phyloP scores from a whole-genome alignment of 2,797 vertebrate genomes.

The Enteromius fasciolatus region DNA sequence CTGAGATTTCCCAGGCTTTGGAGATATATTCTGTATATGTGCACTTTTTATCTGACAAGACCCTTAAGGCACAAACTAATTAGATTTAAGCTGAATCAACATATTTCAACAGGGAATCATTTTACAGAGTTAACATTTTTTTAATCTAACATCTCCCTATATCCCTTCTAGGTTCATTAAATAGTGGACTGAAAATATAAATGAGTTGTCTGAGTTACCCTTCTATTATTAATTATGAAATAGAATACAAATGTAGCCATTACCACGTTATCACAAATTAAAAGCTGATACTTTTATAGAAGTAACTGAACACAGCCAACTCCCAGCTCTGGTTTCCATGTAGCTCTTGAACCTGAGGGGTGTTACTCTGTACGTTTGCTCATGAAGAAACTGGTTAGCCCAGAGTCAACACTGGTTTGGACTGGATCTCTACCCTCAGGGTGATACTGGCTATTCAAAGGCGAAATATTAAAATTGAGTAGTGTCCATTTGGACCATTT shows the following conservation, averaged over 20 bases:
- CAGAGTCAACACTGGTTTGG: conserved; percentile 51
- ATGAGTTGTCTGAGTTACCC: background rate
- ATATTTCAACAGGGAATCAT: background rate
- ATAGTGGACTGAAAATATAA: conserved; percentile 2
- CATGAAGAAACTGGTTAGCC: conserved; percentile 58
- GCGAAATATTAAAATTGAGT: conserved; percentile 20
- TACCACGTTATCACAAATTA: background rate
- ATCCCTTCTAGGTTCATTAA: background rate
- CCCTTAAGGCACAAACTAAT: conserved; percentile 14
- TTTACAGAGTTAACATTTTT: background rate
- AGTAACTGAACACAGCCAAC: conserved; percentile 21
- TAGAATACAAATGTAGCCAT: background rate
- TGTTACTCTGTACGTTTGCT: conserved; percentile 41
- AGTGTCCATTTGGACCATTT: background rate
- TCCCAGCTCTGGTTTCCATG: conserved; percentile 47
- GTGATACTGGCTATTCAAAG: conserved; percentile 28
- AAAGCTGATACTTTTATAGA: conserved; percentile 11
- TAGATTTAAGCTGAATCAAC: conserved; percentile 7
- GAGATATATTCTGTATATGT: background rate
- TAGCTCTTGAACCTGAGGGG: conserved; percentile 38
- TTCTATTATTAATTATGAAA: conserved; percentile 29
- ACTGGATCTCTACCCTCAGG: conserved; percentile 49
- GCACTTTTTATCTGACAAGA: background rate
- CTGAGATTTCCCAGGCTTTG: conserved; percentile 22
- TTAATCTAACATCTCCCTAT: background rate